Percentiles rank a stretch among this genome's conserved stretches.
phyloP scores from a whole-genome alignment of 2,888 invertebrate genomes.

The Drosophila rellima region DNA sequence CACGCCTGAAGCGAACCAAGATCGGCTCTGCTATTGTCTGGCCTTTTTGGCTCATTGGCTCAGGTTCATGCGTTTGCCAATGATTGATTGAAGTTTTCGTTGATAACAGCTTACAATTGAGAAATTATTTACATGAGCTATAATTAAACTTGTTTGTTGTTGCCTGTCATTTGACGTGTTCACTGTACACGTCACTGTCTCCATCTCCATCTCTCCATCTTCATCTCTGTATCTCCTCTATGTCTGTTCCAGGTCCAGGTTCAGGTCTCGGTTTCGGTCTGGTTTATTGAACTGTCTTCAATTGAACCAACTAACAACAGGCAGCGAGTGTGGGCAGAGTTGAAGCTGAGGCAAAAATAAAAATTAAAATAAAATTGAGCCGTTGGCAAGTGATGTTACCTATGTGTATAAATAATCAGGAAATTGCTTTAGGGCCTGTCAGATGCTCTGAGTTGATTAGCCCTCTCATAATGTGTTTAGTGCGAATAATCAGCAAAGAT shows the following conservation, averaged over 20 bases:
- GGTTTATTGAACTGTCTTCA: conserved; percentile 76
- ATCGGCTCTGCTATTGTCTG: conserved; percentile 49
- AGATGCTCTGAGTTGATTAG: conserved; percentile 74
- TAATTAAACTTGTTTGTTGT: conserved; percentile 83
- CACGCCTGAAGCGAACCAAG: conserved; percentile 69
- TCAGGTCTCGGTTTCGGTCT: conserved; percentile 47
- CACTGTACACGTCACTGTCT: conserved; percentile 41
- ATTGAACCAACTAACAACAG: conserved; percentile 54
- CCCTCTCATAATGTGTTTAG: conserved; percentile 60
- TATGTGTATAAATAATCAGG: conserved; percentile 65
- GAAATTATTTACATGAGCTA: conserved; percentile 82
- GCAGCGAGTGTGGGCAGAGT: conserved; percentile 63
- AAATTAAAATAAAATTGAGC: conserved; percentile 18
- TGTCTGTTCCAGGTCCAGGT: neutral
- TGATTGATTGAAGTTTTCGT: conserved; percentile 83
- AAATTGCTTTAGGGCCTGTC: conserved; percentile 76
- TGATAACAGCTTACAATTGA: conserved; percentile 83
- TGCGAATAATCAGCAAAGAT: conserved; percentile 48
- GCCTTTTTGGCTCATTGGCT: conserved; percentile 53
- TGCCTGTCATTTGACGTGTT: conserved; percentile 74
- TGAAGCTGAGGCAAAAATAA: conserved; percentile 1
- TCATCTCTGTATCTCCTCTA: neutral
- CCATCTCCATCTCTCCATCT: conserved; percentile 28
- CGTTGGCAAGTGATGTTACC: conserved; percentile 76
- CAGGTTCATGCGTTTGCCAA: conserved; percentile 76